Evolutionary conservation across 2,888 invertebrate species (phyloP).

Genomic region (Agrilus cyanescens): DNA sequence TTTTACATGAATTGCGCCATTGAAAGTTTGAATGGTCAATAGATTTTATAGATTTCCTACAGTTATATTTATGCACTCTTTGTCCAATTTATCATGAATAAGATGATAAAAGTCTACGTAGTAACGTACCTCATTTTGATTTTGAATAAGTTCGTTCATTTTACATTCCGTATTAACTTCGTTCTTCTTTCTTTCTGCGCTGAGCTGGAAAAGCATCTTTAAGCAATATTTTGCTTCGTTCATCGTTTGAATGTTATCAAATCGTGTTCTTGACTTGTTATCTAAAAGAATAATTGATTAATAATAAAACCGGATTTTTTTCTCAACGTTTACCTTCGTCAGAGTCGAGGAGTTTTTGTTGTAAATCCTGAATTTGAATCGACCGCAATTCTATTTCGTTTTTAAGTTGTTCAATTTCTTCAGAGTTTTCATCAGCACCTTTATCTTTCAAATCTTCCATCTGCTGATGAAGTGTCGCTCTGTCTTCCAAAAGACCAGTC

Average conservation of each 20-base stretch:
- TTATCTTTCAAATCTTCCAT: conserved; percentile 39
- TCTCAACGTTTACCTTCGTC: conserved; percentile 50
- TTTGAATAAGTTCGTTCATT: conserved; percentile 41
- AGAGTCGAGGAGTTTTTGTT: conserved; percentile 69
- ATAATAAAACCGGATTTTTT: no score
- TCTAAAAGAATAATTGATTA: conserved; percentile 40
- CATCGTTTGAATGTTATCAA: conserved; percentile 64
- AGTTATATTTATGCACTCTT: no score
- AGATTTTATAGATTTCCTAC: no score
- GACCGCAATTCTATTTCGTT: conserved; percentile 54
- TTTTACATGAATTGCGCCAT: no score
- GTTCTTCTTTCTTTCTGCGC: conserved; percentile 42
- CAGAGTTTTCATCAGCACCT: conserved; percentile 26
- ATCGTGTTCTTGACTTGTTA: conserved; percentile 53
- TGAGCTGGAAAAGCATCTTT: conserved; percentile 50
- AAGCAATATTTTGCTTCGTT: conserved; percentile 65
- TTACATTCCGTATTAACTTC: conserved; percentile 22
- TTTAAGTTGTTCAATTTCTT: conserved; percentile 31
- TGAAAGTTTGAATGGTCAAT: no score
- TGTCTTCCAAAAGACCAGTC: conserved; percentile 62
- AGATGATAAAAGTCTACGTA: not conserved
- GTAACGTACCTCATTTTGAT: conserved; percentile 32
- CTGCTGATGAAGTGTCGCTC: conserved; percentile 42
- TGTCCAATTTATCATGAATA: no score
- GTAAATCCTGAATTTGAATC: conserved; percentile 65